Evolutionary conservation across 2,113 vertebrate species (phyloP), one percentile per base, ranked within the genome.

Genomic region (Seriola rivoliana): DNA sequence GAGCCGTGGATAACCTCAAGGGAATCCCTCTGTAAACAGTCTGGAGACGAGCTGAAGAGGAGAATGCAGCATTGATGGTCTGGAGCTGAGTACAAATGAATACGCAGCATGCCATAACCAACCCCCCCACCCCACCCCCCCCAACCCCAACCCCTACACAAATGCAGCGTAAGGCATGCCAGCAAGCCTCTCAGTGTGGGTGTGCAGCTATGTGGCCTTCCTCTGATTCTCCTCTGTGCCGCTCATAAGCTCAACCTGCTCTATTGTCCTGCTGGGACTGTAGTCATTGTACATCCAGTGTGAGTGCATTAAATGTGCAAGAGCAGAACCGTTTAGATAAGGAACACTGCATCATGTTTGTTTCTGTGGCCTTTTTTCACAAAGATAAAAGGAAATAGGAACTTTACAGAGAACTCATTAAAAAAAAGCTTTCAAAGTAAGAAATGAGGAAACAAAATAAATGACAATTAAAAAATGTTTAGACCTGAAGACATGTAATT

Each of bases 191-290:
- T 46, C 72, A 78, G 72, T 80, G 87, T 87, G 85, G 85, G 80
- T 50, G 85, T 68, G 84, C 71, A 89, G 82, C 63, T 91, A 90
- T 93, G 87, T 86, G 89, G 91, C 88, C 89, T 90, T 87, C 82
- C 69, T 82, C 70, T 63, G 75, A 88, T 59, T 50, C 38, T 34
- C 76, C 64, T 71, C 75, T 48, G 54, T 29, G 55, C 75, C 62
- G 72, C 9, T 59, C 72, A 55, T 66, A 65, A 55, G 57, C 74
- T 82, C 72, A 79, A 55, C 57, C 71, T 50, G 57, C 71, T 55
- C 66, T 60, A 75, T 86, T 85, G 86, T 90, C 80, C 72, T 19
- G 19, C 71, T 42, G 38, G 75, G 65, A 67, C 69, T 34, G 23
- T 9, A 34, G 40, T 34, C 73, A 65, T 50, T 90, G 54, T 69